These are phyloP conservation scores for Drosophila nasuta DNA, from an alignment of 1,140 invertebrate species.

Conservation along the genomic window DNA sequence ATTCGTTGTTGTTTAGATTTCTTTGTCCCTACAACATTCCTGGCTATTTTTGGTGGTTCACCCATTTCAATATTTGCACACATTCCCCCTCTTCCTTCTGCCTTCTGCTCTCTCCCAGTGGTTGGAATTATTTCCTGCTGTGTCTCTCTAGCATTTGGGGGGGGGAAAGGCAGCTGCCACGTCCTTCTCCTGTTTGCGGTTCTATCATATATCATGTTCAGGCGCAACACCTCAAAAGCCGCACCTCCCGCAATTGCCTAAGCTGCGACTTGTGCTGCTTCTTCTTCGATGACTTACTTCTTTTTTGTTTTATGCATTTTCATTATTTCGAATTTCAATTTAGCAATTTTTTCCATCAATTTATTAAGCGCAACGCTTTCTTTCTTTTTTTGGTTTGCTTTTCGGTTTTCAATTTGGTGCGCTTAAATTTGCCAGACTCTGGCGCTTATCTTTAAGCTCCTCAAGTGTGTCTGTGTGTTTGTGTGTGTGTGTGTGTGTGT, in stretches of 20 bases:
- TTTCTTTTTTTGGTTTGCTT: slow-evolving; percentile 9
- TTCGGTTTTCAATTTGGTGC: slow-evolving; percentile 5
- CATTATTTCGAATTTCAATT: slow-evolving; percentile 74
- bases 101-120: slow-evolving; percentile 25
- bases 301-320: slow-evolving; percentile 72
- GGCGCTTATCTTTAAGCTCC: slow-evolving; percentile 11
- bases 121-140: slow-evolving; percentile 79
- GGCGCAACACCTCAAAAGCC: slow-evolving; percentile 58
- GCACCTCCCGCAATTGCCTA: slow-evolving; percentile 1
- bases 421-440: slow-evolving; percentile 5
- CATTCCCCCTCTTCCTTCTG: neutral
- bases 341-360: slow-evolving; percentile 50
- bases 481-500: neutral
- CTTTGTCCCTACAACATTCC: slow-evolving; percentile 64
- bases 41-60: slow-evolving; percentile 55
- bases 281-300: neutral
- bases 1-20: slow-evolving; percentile 78
- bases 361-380: slow-evolving; percentile 54
- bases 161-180: neutral
- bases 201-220: slow-evolving; percentile 82
- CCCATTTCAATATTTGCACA: slow-evolving; percentile 78
- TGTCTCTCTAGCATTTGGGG: slow-evolving; percentile 19
- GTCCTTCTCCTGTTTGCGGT: slow-evolving; percentile 37
- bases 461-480: neutral
- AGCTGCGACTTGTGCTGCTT: slow-evolving; percentile 3